Base-by-base conservation (phyloP, 2,888 invertebrate species). In the Cacoxenus indagator region DNA sequence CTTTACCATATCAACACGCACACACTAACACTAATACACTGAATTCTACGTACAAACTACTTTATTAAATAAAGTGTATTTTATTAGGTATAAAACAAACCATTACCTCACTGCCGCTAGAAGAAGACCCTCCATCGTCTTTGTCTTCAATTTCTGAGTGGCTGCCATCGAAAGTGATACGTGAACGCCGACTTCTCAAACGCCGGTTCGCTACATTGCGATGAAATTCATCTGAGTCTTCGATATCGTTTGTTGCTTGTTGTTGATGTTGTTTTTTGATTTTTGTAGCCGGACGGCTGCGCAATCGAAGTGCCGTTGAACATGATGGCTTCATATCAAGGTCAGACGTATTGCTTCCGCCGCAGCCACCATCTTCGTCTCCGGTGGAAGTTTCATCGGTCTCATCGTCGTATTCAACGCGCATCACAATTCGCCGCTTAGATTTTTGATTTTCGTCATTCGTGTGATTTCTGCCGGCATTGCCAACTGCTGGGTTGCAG, bases 381-480 rank as follows among this genome's bases (percentile, higher is more conserved):
- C 68, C 69, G 59, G 73, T 69, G 19, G 75, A 70, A 29, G 73
- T 70, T 19, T 75, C 75, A 29, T 84, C 82, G 27, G 81, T 78
- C 64, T 83, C 82, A 48, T 85, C 87, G n/a, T 85, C 78, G 72
- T 87, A 84, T 72, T 88, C 86, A 55, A 88, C 87, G 70, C 86
- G 85, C 87, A 88, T 88, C 1, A 88, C 86, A 72, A 88, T 86
- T 67, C 86, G 87, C 62, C 86, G 84, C 67, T 84, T 87, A 69
- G 78, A 81, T 68, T 74, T 75, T n/a, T 61, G 37, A 31, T 65
- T 55, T 29, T 48, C 31, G 19, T 61, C 37, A 19, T 67, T 54
- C 14, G 24, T 27, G 19, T 17, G 22, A n/a, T 51, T 62, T 19
- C 45, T 57, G 27, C 37, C 24, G 46, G 46, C 55, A 27, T 8